Evolutionary conservation across 2,888 invertebrate species (phyloP).

Genomic region (Baccha elongata): DNA sequence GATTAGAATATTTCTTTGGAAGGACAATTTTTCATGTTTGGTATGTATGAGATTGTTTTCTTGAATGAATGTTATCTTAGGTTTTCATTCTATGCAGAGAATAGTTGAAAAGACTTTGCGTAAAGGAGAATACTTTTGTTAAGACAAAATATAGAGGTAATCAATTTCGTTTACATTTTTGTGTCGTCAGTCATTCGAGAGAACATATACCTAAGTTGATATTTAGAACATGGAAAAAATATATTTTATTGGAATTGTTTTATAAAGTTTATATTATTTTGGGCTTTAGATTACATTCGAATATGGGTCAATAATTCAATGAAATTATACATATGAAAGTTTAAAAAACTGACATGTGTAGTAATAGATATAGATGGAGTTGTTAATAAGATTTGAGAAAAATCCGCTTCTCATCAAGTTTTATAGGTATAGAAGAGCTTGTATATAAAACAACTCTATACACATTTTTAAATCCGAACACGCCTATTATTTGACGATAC

Average conservation of each 20-base stretch:
- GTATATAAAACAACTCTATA: too few relatives aligned
- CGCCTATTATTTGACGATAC: too few relatives aligned
- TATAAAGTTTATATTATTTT: background rate
- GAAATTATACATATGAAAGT: too few relatives aligned
- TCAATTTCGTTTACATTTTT: conserved; percentile 56
- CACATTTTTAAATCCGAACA: too few relatives aligned
- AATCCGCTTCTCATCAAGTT: too few relatives aligned
- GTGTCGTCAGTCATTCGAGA: background rate
- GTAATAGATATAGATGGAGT: too few relatives aligned
- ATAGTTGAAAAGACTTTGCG: conserved; percentile 47
- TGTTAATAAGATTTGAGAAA: too few relatives aligned
- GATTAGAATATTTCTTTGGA: conserved; percentile 21
- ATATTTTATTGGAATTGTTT: conserved; percentile 33
- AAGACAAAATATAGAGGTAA: conserved; percentile 47
- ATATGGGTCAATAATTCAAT: too few relatives aligned
- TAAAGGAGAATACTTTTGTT: conserved; percentile 22
- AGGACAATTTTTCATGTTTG: conserved; percentile 9
- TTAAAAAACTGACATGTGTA: too few relatives aligned
- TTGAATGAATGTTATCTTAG: conserved; percentile 41
- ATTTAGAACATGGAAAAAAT: conserved; percentile 8
- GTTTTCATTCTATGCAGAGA: conserved; percentile 1
- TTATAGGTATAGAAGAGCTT: too few relatives aligned
- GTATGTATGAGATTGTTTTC: conserved; percentile 17
- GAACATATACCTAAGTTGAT: conserved; percentile 8
- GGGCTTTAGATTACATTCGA: too few relatives aligned